Evolutionary conservation across 2,797 vertebrate species (phyloP), one percentile per base, ranked within the genome.

Genomic region (Xenentodon cancila): DNA sequence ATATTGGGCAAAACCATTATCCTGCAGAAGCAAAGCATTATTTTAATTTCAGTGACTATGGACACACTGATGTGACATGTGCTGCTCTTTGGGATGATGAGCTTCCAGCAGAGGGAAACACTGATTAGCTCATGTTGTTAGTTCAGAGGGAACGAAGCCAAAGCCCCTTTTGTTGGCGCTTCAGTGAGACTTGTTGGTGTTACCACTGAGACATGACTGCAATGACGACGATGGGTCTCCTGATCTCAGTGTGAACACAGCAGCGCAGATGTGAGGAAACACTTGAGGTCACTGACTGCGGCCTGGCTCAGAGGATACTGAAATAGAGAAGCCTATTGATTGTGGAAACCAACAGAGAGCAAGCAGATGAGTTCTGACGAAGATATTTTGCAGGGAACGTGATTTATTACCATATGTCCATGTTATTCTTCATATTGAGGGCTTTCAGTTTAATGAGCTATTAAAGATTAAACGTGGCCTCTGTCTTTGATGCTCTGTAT

Each of bases 271-370:
- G 83, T 89, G 82, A 84, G 84, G 85, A 92, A 88, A 87, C 84
- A 81, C 77, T 84, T 82, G 81, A 89, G 85, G 85, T 86, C 86
- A 85, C 46, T 62, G 72, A 79, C 79, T 56, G 59, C 81, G 72
- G 77, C 84, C 84, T 16, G 40, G 60, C 63, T 60, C 64, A 79
- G 65, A 65, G 68, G 62, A 68, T 60, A 47, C 71, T 59, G 73
- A 78, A 80, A 91, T 83, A 90, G 68, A 90, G 68, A 64, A 80
- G 71, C 53, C 80, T 77, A 88, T 90, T 92, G 89, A 91, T 88
- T 27, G 20, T 18, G 46, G 40, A 65, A 43, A 47, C 52, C 22
- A 53, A 34, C 19, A 20, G 5, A 60, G 48, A 62, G 70, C 40
- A 54, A 52, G 63, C 25, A 52, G 48, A 64, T 60, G 42, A 60